Conservation (phyloP, 2,888 invertebrate genomes). For the Ariolimax columbianus region DNA sequence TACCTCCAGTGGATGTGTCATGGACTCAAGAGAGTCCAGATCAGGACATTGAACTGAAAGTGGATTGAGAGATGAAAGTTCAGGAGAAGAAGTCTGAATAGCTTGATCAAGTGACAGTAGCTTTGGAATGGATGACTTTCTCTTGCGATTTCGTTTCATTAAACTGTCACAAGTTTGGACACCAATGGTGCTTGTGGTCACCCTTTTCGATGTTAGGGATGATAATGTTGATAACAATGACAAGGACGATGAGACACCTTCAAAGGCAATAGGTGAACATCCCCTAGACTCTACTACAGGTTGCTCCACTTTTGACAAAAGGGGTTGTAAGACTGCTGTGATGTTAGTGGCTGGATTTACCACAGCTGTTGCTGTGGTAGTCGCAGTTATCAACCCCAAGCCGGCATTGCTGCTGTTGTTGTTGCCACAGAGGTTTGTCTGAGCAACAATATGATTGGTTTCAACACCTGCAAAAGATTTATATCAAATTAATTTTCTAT, state of each 20-base stretch:
- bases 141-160: neutral
- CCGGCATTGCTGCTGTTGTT: constrained; percentile 5
- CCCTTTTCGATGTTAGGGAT: constrained; percentile 12
- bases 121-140: neutral
- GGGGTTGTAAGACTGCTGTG: constrained; percentile 55
- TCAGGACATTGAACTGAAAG: constrained; percentile 45
- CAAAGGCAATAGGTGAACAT: constrained; percentile 71
- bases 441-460: neutral
- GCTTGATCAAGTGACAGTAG: constrained; percentile 34
- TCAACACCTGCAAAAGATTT: neutral
- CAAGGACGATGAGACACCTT: constrained; percentile 53
- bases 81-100: constrained; percentile 38
- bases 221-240: constrained; percentile 27
- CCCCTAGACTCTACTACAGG: constrained; percentile 70
- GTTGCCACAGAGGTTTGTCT: constrained; percentile 19
- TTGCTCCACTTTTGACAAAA: constrained; percentile 52
- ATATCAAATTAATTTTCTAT: neutral
- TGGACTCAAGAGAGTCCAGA: constrained; percentile 24
- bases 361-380: constrained; percentile 37
- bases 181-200: constrained; percentile 43
- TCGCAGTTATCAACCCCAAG: constrained; percentile 9
- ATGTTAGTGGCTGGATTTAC: constrained; percentile 60
- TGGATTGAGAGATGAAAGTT: constrained; percentile 16
- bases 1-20: constrained; percentile 18
- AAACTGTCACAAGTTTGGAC: constrained; percentile 53